phyloP scores from a whole-genome alignment of 2,888 invertebrate species.

The Limnephilus auricula region DNA sequence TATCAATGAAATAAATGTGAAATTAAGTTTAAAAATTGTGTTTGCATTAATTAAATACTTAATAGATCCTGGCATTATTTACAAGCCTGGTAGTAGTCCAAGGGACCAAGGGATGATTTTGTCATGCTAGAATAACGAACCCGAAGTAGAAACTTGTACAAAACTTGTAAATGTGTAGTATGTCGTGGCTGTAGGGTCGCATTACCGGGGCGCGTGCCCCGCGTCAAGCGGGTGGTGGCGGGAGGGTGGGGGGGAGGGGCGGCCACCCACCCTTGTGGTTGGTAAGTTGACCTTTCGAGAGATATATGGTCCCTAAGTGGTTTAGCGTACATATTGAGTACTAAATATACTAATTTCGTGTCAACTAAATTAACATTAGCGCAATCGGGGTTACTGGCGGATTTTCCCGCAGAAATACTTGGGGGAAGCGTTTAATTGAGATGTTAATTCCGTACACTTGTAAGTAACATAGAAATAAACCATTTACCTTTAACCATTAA shows the following conservation, averaged over 20 bases:
- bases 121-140: conserved; percentile 7
- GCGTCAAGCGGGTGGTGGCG: background rate
- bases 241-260: background rate
- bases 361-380: conserved; percentile 10
- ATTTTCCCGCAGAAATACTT: background rate
- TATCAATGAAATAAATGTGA: too few relatives aligned
- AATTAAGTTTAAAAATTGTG: too few relatives aligned
- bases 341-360: conserved; percentile 27
- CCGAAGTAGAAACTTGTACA: background rate
- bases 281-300: conserved; percentile 1
- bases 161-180: background rate
- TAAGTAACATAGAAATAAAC: background rate
- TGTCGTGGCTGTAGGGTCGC: background rate
- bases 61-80: background rate
- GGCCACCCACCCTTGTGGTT: conserved; percentile 4
- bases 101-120: conserved; percentile 4
- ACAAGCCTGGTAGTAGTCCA: background rate
- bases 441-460: background rate
- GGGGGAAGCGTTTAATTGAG: background rate
- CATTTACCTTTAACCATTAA: too few relatives aligned
- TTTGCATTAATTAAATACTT: too few relatives aligned
- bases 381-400: background rate
- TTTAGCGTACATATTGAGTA: conserved; percentile 22
- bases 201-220: background rate
- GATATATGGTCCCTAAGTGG: conserved; percentile 41